A percentile compares a stretch with the other conserved stretches of the same genome.
These are phyloP conservation scores for Leptura quadrifasciata DNA, from an alignment of 2,888 invertebrate species.

Conservation along the genomic window DNA sequence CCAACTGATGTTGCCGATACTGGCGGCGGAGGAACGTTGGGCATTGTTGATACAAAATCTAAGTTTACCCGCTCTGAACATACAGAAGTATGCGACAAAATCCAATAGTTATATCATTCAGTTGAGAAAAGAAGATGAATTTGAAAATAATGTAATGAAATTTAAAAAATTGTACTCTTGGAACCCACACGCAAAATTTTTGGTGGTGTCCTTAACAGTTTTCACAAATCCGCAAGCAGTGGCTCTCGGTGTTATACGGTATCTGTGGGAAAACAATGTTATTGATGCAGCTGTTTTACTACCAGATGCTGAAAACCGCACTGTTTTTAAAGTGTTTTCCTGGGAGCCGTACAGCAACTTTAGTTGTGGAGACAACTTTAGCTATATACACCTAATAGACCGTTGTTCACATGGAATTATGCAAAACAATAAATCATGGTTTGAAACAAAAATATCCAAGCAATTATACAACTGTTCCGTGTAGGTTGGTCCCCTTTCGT, in stretches of 20 bases:
- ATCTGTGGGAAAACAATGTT: slow-evolving; percentile 55
- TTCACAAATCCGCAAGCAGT: slow-evolving; percentile 52
- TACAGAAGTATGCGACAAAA: slow-evolving; percentile 16
- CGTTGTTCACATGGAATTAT: slow-evolving; percentile 55
- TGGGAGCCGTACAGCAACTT: slow-evolving; percentile 64
- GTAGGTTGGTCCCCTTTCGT: slow-evolving; percentile 68
- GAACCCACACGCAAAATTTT: slow-evolving; percentile 59
- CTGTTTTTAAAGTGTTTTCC: slow-evolving; percentile 60
- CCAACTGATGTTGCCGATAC: slow-evolving; percentile 36
- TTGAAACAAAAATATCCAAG: slow-evolving; percentile 61
- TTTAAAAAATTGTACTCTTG: slow-evolving; percentile 45
- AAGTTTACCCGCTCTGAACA: neutral
- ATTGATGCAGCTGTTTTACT: slow-evolving; percentile 63
- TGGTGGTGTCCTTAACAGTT: slow-evolving; percentile 58
- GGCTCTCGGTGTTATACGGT: slow-evolving; percentile 54
- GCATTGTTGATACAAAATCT: slow-evolving; percentile 45
- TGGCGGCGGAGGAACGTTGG: slow-evolving; percentile 39
- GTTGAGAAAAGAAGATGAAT: slow-evolving; percentile 51
- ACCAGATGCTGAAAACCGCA: slow-evolving; percentile 48
- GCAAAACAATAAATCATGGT: slow-evolving; percentile 50
- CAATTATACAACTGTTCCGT: slow-evolving; percentile 66
- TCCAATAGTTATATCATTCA: slow-evolving; percentile 55
- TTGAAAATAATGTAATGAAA: slow-evolving; percentile 40
- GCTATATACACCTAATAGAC: slow-evolving; percentile 55
- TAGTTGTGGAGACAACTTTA: slow-evolving; percentile 57